Conservation (phyloP, 2,888 invertebrate genomes). For the Ectobius pallidus region DNA sequence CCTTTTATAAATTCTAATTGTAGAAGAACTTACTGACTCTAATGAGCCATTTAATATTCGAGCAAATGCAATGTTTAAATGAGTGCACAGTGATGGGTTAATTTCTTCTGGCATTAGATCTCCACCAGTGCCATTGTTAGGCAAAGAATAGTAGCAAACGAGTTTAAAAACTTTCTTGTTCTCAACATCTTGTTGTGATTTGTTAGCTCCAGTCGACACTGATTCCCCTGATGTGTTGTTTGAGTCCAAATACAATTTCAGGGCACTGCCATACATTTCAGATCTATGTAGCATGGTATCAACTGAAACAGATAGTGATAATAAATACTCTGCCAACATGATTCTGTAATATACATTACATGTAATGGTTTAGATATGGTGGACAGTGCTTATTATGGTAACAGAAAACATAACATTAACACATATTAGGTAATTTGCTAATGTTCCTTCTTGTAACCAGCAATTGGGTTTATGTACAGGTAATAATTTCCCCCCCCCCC, state of each 20-base stretch:
- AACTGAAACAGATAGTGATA: conserved; percentile 10
- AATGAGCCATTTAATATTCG: conserved; percentile 66
- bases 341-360: too few relatives aligned
- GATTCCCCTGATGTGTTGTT: conserved; percentile 3
- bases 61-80: conserved; percentile 81
- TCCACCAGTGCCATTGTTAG: conserved; percentile 52
- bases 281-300: conserved; percentile 12
- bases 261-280: conserved; percentile 12
- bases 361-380: too few relatives aligned
- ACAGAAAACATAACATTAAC: too few relatives aligned
- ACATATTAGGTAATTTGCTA: too few relatives aligned
- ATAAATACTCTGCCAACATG: too few relatives aligned
- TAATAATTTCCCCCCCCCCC: too few relatives aligned
- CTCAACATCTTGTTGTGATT: conserved; percentile 42
- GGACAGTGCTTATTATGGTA: too few relatives aligned
- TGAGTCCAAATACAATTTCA: conserved; percentile 17
- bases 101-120: conserved; percentile 63
- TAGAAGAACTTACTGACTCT: conserved; percentile 55
- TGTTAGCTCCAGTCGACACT: background rate
- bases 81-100: conserved; percentile 78
- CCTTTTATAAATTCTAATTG: conserved; percentile 47
- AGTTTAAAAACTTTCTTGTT: conserved; percentile 49
- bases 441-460: too few relatives aligned
- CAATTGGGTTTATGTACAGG: too few relatives aligned
- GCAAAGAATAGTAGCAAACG: conserved; percentile 75